Percentiles rank a stretch among this genome's conserved stretches.
Evolutionary conservation across 2,888 invertebrate genomes (phyloP).

Genomic region (Eupithecia insigniata): DNA sequence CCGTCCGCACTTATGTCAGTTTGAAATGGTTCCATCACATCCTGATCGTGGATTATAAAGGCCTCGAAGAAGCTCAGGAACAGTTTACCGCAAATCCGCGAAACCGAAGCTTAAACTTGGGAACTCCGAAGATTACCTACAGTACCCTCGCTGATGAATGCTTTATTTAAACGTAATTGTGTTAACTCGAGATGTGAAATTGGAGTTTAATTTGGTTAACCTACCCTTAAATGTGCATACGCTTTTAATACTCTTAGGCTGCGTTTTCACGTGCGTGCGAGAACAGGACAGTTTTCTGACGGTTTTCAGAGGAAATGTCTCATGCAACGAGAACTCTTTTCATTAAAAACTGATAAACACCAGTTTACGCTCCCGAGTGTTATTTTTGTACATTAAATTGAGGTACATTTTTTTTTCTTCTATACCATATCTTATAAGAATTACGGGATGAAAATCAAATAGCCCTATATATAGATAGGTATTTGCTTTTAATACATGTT

Average conservation of each 20-base stretch:
- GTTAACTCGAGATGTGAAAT: neutral
- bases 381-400: neutral
- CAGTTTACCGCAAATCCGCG: slow-evolving; percentile 42
- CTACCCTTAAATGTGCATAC: neutral
- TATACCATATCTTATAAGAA: neutral
- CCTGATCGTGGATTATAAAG: neutral
- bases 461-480: no score
- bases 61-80: slow-evolving; percentile 29
- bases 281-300: neutral
- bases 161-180: slow-evolving; percentile 23
- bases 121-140: slow-evolving; percentile 34
- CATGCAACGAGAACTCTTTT: neutral
- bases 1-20: neutral
- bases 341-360: neutral
- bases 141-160: slow-evolving; percentile 18
- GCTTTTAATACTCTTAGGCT: neutral
- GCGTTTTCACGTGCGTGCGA: neutral
- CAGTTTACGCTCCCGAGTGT: neutral
- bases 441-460: neutral
- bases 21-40: neutral
- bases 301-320: neutral
- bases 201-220: slow-evolving; percentile 1
- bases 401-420: neutral
- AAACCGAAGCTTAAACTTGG: slow-evolving; percentile 42
- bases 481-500: no score